Conservation (phyloP, 2,113 vertebrate genomes). For the Callionymus lyra region DNA sequence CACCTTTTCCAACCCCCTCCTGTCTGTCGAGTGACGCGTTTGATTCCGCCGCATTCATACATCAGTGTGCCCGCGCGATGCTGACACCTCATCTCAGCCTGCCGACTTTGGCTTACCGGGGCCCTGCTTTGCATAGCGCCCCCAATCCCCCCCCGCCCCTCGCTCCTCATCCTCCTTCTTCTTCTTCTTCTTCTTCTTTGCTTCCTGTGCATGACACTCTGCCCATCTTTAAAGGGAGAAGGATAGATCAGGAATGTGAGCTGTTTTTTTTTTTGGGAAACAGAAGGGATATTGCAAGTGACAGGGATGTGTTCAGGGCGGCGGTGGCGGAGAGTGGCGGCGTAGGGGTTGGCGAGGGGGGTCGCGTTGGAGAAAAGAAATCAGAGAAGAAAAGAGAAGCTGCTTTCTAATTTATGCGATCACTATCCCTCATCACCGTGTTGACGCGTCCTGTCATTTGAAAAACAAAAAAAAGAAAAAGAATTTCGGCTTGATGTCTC, state of each 20-base stretch:
- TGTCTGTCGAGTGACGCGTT: slow-evolving; percentile 96
- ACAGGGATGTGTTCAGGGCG: slow-evolving; percentile 15
- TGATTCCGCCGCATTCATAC: slow-evolving; percentile 98
- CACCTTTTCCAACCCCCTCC: slow-evolving; percentile 87
- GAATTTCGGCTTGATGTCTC: slow-evolving; percentile 16
- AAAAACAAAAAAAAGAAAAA: slow-evolving; percentile 15
- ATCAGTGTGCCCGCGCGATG: slow-evolving; percentile 97
- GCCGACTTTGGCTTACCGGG: slow-evolving; percentile 96
- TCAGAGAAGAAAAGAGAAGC: slow-evolving; percentile 29
- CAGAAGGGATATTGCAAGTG: slow-evolving; percentile 37
- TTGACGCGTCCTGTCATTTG: slow-evolving; percentile 40
- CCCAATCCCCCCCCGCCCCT: slow-evolving; percentile 20
- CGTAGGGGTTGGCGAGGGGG: slow-evolving; percentile 9
- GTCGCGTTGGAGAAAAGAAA: slow-evolving; percentile 16
- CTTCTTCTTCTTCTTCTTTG: slow-evolving; percentile 15
- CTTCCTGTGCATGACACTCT: slow-evolving; percentile 72
- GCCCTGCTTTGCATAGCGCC: slow-evolving; percentile 98
- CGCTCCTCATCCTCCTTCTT: slow-evolving; percentile 35
- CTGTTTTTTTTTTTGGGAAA: slow-evolving; percentile 7
- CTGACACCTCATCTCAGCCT: slow-evolving; percentile 99
- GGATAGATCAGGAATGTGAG: slow-evolving; percentile 46
- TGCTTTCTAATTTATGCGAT: slow-evolving; percentile 47
- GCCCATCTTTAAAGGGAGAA: slow-evolving; percentile 83
- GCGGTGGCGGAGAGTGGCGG: slow-evolving; percentile 24
- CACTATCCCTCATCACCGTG: slow-evolving; percentile 35